Evolutionary conservation across 2,113 vertebrate species (phyloP).

Genomic region (Peromyscus leucopus): DNA sequence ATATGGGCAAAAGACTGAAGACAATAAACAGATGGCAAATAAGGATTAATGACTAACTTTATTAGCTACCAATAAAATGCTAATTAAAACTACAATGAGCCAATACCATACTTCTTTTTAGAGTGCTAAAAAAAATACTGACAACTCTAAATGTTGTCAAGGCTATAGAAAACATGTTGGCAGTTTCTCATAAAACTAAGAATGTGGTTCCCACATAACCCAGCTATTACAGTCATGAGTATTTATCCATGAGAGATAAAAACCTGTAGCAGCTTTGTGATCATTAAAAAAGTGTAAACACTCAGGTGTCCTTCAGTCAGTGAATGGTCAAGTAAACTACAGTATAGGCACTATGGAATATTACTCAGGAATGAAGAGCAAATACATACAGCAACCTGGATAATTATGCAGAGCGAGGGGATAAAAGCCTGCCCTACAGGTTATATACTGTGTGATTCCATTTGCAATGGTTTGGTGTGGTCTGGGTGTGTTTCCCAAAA

Average conservation of each 20-base stretch:
- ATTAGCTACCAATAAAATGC: neutral
- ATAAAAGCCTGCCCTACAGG: neutral
- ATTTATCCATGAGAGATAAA: conserved; percentile 1
- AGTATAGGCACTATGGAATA: too few relatives aligned
- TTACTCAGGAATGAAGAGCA: neutral
- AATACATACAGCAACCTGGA: neutral
- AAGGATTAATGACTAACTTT: neutral
- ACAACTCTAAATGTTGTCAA: neutral
- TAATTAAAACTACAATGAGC: neutral
- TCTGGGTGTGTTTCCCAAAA: too few relatives aligned
- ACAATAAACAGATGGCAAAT: neutral
- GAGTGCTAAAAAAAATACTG: neutral
- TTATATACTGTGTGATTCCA: neutral
- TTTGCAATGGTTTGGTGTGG: neutral
- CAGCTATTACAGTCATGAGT: neutral
- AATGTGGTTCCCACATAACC: neutral
- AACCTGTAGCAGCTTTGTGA: neutral
- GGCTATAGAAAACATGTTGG: neutral
- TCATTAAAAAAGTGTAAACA: neutral
- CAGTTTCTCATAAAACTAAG: neutral
- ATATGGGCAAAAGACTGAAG: neutral
- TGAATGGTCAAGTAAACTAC: neutral
- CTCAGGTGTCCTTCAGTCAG: neutral
- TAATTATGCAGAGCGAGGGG: neutral
- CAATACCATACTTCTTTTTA: neutral